Conservation (phyloP, 2,888 invertebrate species). For the Dyspetes luteomarginatus region DNA sequence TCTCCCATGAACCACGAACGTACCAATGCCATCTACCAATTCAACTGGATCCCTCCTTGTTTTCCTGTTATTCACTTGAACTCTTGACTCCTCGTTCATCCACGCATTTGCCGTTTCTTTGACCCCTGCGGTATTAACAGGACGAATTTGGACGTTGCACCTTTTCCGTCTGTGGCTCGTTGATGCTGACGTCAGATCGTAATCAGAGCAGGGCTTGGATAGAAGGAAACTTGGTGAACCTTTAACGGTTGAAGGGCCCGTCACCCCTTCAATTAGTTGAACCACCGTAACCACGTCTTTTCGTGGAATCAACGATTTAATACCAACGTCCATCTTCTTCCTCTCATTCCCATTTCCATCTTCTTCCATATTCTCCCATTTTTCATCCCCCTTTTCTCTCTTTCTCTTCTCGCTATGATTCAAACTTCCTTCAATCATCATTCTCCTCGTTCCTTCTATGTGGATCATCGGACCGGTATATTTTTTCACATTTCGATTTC, state of each 20-base stretch:
- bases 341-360: background rate
- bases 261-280: slow-evolving; percentile 45
- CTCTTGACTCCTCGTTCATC: background rate
- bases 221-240: background rate
- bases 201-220: slow-evolving; percentile 33
- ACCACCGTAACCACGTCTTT: slow-evolving; percentile 5
- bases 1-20: background rate
- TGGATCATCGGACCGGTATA: slow-evolving; percentile 20
- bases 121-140: background rate
- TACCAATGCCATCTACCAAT: background rate
- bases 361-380: background rate
- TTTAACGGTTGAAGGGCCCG: slow-evolving; percentile 10
- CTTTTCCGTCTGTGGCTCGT: background rate
- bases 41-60: background rate
- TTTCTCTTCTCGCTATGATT: background rate
- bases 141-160: background rate
- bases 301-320: slow-evolving; percentile 46
- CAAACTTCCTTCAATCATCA: slow-evolving; percentile 7
- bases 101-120: slow-evolving; percentile 8
- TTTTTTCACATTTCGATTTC: slow-evolving; percentile 46
- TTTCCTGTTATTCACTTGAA: background rate
- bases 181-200: slow-evolving; percentile 12
- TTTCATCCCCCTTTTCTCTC: background rate
- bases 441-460: background rate
- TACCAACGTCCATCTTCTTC: background rate